Base-by-base conservation (phyloP, 2,888 invertebrate species). In the Thereva nobilitata region DNA sequence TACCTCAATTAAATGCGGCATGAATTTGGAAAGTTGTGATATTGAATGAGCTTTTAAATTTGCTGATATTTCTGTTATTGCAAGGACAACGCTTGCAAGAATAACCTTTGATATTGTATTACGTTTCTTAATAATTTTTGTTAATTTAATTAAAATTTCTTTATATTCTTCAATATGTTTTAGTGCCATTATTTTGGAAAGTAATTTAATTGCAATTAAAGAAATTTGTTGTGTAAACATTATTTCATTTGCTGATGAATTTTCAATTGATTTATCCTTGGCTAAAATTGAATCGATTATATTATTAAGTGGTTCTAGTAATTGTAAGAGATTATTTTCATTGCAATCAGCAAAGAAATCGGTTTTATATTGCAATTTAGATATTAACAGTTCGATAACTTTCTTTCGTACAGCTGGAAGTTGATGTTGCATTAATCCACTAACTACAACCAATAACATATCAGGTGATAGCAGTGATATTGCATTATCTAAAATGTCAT, bases 331-430 rank as follows among this genome's bases (percentile, higher is more conserved):
- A 55, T 85, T 75, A 0, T 79, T 76, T 8, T 81, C 80, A 42
- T 83, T 80, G 4, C 86, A 84, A 61, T 84, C 82, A 0, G 80
- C 78, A 57, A 88, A 86, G 73, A 87, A 87, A 69, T 85, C 85
- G 4, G 84, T 83, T 68, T 88, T 86, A 68, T 86, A 84, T 71
- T 91, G 89, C 5, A 97, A 83, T 79, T 95, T 92, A 6, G 86
- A 85, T 74, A 92, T 94, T 1, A 97, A 81, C 45, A 97, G 80
- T 74, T 97, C 96, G 80, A 97, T 85, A 0, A 93, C 88, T 76
- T 93, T 90, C 68, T 90, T 85, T 70, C 90, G 86, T 0, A 97
- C 89, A 5, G 87, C 86, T 9, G 86, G 79, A 34, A 91, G 77
- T 45, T 88, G 86, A 75, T 93, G 90, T 56, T 86, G 84, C 73